Evolutionary conservation across 2,113 vertebrate species (phyloP).

Genomic region (Vulpes ferrilata): DNA sequence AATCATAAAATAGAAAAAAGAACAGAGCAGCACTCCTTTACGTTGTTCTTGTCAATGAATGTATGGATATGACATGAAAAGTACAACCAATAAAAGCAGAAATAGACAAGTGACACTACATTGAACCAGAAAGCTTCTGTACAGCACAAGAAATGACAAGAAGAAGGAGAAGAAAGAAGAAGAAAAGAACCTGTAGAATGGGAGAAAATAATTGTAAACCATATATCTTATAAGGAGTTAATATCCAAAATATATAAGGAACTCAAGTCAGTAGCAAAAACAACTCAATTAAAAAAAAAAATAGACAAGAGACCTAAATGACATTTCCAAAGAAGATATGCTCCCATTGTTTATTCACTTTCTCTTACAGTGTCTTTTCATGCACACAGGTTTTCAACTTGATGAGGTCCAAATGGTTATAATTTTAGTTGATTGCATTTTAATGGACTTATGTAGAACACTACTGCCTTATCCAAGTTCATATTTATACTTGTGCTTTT

Average conservation of each 20-base stretch:
- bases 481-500: not conserved
- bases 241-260: not conserved
- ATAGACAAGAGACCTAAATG: not conserved
- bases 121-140: not conserved
- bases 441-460: not conserved
- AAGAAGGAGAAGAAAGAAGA: not conserved
- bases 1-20: not conserved
- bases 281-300: not conserved
- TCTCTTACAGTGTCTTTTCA: not conserved
- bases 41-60: not conserved
- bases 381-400: not conserved
- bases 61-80: not conserved
- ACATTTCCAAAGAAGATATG: not conserved
- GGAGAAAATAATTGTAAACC: not conserved
- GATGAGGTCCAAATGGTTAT: not conserved
- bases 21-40: not conserved
- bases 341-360: not conserved
- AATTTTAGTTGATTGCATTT: not conserved
- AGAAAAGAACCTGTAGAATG: not conserved
- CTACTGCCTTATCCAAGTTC: not conserved
- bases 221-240: not conserved
- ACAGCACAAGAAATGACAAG: not conserved
- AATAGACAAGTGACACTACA: not conserved
- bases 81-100: not conserved
- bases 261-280: not conserved